phyloP scores from a whole-genome alignment of 2,113 vertebrate genomes.

The Passer domesticus region DNA sequence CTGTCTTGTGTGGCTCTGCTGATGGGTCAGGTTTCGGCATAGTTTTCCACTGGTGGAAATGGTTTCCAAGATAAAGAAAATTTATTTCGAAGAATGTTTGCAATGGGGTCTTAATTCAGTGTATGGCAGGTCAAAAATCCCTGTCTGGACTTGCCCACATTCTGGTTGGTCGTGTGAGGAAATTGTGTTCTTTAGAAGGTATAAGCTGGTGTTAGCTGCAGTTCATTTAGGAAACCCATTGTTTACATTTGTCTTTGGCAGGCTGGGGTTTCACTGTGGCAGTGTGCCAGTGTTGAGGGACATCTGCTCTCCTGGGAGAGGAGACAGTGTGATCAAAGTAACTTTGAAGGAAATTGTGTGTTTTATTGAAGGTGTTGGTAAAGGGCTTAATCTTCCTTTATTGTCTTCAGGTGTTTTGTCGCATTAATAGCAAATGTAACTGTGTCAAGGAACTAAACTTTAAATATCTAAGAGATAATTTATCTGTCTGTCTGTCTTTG shows the following conservation, averaged over 20 bases:
- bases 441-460: background rate
- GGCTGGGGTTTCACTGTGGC: background rate
- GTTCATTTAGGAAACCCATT: background rate
- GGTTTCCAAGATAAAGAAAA: background rate
- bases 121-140: accelerated
- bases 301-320: background rate
- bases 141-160: accelerated
- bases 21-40: background rate
- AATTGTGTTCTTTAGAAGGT: background rate
- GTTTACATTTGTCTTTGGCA: background rate
- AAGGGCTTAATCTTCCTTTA: background rate
- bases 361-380: background rate
- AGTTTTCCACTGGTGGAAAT: background rate
- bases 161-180: background rate
- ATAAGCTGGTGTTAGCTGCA: background rate
- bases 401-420: background rate
- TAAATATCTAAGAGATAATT: background rate
- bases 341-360: background rate
- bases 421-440: background rate
- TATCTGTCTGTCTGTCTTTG: background rate
- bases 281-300: background rate
- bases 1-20: background rate
- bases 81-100: background rate
- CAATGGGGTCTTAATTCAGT: background rate
- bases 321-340: background rate